Base-by-base conservation (phyloP, 2,888 invertebrate species). In the Diabrotica balteata region DNA sequence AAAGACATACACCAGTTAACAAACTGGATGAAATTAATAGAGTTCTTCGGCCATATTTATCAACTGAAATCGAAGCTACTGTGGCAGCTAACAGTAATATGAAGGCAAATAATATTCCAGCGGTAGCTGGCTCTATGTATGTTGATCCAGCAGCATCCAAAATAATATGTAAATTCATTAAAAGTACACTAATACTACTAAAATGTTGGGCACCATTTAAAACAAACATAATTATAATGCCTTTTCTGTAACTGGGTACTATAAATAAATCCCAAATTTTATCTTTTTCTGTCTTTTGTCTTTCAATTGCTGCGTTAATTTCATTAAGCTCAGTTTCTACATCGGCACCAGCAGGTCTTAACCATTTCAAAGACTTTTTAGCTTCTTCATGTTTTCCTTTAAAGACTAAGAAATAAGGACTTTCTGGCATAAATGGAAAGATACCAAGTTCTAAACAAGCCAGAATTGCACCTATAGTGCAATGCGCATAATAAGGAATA, bases 101-200 rank as follows among this genome's bases (percentile, higher is more conserved):
- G 3, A 76, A 78, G 0, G 83, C 76, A 69, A 84, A 84, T 11
- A 83, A 73, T 42, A 84, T 84, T 7, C 82, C 82, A 4, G 82
- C 79, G 2, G 73, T 74, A 11, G 78, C 76, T 0, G 80, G 73
- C 4, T 80, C 72, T n/a, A 79, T 72, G 60, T 83, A 78, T 53
- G 80, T 79, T 4, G 81, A 80, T 7, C 80, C 80, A 0, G 83
- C 83, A 60, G 80, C 80, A 11, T 75, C 73, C n/a, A 84, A 68
- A 68, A 84, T 84, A 10, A 79, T 75, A 67, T 84, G 84, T 8
- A 84, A 71, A 63, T 84, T 84, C 84, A 84, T 84, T 22, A 84
- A 67, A 63, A 84, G 82, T 5, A 84, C 83, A 59, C 81, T 82
- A 32, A 84, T 82, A 52, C 82, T 80, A 50, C 81, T 80, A 65